Percentiles rank a stretch among this genome's conserved stretches.
Evolutionary conservation across 2,888 invertebrate species (phyloP).

Genomic region (Lamellibrachia columna): DNA sequence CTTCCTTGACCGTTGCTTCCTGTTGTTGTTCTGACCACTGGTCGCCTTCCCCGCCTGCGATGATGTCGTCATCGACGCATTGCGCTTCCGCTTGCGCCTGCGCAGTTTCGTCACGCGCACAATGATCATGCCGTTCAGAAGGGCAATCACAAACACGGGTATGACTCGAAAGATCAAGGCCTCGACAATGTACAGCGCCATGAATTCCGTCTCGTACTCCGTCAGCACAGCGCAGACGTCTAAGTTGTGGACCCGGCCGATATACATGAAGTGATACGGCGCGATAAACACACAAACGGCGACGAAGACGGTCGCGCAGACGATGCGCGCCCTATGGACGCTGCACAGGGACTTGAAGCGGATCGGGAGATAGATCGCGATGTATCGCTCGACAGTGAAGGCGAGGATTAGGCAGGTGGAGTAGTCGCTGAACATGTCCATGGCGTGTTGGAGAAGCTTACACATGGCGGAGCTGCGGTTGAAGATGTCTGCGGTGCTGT

Average conservation of each 20-base stretch:
- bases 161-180: neutral
- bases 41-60: neutral
- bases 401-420: constrained; percentile 36
- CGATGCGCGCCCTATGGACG: constrained; percentile 30
- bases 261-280: constrained; percentile 34
- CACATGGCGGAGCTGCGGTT: constrained; percentile 32
- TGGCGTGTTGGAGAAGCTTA: constrained; percentile 36
- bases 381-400: constrained; percentile 39
- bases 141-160: constrained; percentile 17
- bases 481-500: constrained; percentile 27
- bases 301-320: constrained; percentile 26
- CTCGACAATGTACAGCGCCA: constrained; percentile 6
- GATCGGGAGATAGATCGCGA: constrained; percentile 38
- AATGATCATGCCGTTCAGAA: constrained; percentile 20
- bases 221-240: neutral
- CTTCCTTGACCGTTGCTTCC: constrained; percentile 19
- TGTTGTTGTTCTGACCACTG: neutral
- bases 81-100: constrained; percentile 21
- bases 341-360: constrained; percentile 39
- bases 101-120: constrained; percentile 17
- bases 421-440: constrained; percentile 38
- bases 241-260: neutral
- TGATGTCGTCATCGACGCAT: neutral
- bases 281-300: constrained; percentile 29
- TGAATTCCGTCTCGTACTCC: constrained; percentile 7